Base-by-base conservation (phyloP, 2,113 vertebrate genomes). In the Pterocles orientalis region DNA sequence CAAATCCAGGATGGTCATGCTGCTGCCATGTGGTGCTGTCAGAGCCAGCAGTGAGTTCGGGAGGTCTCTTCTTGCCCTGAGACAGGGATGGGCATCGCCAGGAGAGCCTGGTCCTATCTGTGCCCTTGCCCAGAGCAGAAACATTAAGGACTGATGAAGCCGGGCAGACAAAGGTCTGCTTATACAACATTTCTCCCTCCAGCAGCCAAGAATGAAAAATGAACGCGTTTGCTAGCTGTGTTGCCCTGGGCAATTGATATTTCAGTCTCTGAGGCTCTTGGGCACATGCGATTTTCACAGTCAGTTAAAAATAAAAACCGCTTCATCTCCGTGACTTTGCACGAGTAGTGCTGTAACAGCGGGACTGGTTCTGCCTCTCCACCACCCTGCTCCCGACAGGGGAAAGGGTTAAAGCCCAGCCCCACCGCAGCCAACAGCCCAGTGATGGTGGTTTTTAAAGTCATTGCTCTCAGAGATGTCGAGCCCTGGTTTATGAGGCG, bases 401-500 rank as follows among this genome's bases (percentile, higher is more conserved):
- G 24, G 53, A 76, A 93, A 81, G 79, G 61, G 88, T 86, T 94
- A 92, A 92, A 86, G 9, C 7, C 41, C 18, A 1, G 48, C 54
- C 62, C 64, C 48, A 18, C 39, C 51, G 2, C n/a, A 17, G 47
- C 73, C 66, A 73, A 7, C 29, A 56, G 20, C 54, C 43, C 75
- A 41, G 43, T 65, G 39, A 7, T 12, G 29, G 54, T 53, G 58
- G 24, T 47, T 83, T 57, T 57, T 51, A 56, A 80, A 75, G 51
- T n/a, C 61, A 16, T 36, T 47, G 66, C 61, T 82, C 61, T 73
- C 66, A 5, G 61, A 13, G 9, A 18, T 23, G 65, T 12, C 10
- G 66, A 65, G 83, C 14, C 34, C 86, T 31, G 68, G 33, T 95
- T 90, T 95, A 71, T 28, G 89, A 81, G 89, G 51, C 71, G 77